Conservation (phyloP, 2,888 invertebrate genomes). For the Taphrorychus bicolor region DNA sequence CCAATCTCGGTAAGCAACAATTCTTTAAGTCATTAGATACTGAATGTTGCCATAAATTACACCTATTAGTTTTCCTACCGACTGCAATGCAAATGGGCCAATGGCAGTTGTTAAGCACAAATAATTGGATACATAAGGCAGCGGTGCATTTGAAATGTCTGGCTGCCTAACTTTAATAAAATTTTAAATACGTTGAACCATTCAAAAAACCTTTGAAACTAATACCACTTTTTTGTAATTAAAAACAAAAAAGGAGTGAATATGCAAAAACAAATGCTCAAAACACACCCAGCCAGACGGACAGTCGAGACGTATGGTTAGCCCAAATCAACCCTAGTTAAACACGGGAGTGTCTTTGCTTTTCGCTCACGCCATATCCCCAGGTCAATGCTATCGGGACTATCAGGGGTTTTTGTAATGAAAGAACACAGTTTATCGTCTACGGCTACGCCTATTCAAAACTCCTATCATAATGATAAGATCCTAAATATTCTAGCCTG, state of each 20-base stretch:
- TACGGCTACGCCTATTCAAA: too few relatives aligned
- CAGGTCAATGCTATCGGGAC: slow-evolving; percentile 13
- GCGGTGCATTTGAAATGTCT: not conserved
- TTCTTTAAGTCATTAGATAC: not conserved
- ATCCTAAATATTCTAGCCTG: too few relatives aligned
- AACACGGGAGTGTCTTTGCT: slow-evolving; percentile 20
- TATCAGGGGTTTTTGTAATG: slow-evolving; percentile 1
- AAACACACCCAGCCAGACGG: not conserved
- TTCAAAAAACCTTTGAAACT: too few relatives aligned
- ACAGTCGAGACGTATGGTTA: not conserved
- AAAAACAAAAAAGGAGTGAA: too few relatives aligned
- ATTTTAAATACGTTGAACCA: not conserved
- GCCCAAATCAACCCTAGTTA: slow-evolving; percentile 17
- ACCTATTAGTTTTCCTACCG: too few relatives aligned
- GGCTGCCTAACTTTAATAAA: not conserved
- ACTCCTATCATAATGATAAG: too few relatives aligned
- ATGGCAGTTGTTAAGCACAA: not conserved
- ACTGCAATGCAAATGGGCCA: not conserved
- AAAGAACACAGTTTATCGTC: too few relatives aligned
- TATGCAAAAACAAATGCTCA: too few relatives aligned
- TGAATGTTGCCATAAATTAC: not conserved
- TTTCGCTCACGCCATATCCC: slow-evolving; percentile 24
- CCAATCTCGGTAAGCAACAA: too few relatives aligned
- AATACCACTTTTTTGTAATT: too few relatives aligned
- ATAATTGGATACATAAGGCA: not conserved